These are phyloP conservation scores for Myrmecobius fasciatus DNA, from an alignment of 2,113 vertebrate genomes.

Conservation along the genomic window DNA sequence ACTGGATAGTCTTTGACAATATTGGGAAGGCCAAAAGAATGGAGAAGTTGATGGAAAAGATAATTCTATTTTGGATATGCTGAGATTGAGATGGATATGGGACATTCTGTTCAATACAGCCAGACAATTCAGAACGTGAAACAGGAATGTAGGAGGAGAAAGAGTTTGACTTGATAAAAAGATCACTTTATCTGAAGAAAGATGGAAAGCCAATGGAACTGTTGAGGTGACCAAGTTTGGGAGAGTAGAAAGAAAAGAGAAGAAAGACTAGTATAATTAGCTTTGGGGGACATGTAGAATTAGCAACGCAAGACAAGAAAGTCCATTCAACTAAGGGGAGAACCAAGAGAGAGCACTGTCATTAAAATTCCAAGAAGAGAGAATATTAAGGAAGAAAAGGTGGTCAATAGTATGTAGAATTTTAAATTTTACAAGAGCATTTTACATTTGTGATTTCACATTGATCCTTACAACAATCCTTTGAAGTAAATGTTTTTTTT, in stretches of 20 bases:
- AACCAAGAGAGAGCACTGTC: not conserved
- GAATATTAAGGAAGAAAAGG: not conserved
- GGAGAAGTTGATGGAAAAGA: not conserved
- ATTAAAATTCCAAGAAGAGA: not conserved
- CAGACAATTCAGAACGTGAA: not conserved
- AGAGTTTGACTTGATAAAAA: not conserved
- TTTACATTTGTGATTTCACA: not conserved
- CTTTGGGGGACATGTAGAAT: not conserved
- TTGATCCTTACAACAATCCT: not conserved
- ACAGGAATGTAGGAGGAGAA: not conserved
- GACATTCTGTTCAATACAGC: not conserved
- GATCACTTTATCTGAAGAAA: not conserved
- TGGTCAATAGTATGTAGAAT: not conserved
- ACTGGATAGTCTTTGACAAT: not conserved
- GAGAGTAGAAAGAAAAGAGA: not conserved
- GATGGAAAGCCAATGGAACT: not conserved
- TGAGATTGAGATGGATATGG: not conserved
- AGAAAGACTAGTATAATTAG: not conserved
- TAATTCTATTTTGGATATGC: not conserved
- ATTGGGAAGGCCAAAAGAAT: not conserved
- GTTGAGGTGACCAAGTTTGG: not conserved
- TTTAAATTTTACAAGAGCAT: not conserved
- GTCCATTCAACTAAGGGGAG: not conserved
- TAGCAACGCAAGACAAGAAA: not conserved
- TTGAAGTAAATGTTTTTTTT: not conserved